Evolutionary conservation across 2,113 vertebrate genomes (phyloP).

Genomic region (Cnemophilus loriae): DNA sequence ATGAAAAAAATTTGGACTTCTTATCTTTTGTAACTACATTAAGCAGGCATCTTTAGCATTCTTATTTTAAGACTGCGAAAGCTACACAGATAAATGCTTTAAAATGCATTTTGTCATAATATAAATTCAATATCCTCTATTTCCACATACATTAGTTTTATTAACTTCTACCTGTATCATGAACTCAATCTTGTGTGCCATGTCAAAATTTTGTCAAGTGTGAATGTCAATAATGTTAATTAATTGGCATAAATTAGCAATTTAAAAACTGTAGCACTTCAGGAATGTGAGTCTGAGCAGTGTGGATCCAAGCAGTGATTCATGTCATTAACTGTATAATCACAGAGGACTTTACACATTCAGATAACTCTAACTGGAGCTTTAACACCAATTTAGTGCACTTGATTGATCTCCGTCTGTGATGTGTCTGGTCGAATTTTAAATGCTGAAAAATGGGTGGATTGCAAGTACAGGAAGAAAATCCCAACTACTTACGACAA

Average conservation of each 20-base stretch:
- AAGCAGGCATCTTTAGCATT: not conserved
- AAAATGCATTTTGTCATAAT: not conserved
- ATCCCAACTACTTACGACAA: not conserved
- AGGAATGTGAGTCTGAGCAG: not conserved
- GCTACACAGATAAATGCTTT: not conserved
- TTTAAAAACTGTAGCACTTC: not conserved
- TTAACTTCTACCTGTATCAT: not conserved
- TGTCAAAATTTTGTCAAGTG: not conserved
- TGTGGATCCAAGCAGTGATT: not conserved
- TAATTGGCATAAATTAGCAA: not conserved
- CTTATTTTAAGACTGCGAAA: not conserved
- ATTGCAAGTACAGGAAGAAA: not conserved
- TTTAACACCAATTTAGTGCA: not conserved
- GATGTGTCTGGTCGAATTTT: not conserved
- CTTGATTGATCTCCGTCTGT: not conserved
- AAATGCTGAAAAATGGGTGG: not conserved
- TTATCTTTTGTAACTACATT: not conserved
- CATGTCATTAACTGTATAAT: not conserved
- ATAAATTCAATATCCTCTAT: not conserved
- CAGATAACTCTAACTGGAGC: not conserved
- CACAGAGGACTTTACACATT: not conserved
- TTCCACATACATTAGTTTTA: not conserved
- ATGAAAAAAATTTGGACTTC: not conserved
- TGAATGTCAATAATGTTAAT: not conserved
- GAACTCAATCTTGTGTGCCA: not conserved